phyloP scores from a whole-genome alignment of 2,797 vertebrate genomes.

The Chloroceryle inda region DNA sequence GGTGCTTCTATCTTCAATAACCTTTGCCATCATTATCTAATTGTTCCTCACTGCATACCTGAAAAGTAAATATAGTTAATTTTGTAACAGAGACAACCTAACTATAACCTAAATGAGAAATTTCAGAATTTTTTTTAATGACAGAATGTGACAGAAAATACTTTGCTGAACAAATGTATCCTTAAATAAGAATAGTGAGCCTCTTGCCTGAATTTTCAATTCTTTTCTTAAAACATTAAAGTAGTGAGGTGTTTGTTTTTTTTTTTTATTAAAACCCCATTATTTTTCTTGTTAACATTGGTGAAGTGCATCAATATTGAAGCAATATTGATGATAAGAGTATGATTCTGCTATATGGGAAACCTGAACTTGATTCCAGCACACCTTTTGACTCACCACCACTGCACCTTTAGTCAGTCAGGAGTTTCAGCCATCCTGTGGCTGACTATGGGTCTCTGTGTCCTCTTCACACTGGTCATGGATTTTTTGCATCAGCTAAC shows the following conservation, averaged over 20 bases:
- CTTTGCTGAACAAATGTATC: neutral
- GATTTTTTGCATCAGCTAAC: neutral
- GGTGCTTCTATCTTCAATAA: neutral
- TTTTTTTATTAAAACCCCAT: neutral
- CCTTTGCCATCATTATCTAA: neutral
- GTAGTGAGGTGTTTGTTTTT: neutral
- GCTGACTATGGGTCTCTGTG: neutral
- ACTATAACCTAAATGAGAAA: neutral
- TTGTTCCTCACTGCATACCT: neutral
- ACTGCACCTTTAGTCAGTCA: neutral
- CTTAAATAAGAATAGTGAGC: neutral
- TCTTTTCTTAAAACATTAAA: neutral
- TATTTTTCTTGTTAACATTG: neutral
- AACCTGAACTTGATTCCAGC: neutral
- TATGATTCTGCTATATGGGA: neutral
- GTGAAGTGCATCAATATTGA: neutral
- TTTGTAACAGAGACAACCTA: neutral
- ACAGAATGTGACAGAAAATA: neutral
- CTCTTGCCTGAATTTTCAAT: neutral
- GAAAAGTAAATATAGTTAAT: neutral
- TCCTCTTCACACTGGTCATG: neutral
- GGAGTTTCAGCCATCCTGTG: neutral
- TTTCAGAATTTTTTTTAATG: neutral
- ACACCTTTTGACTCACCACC: neutral
- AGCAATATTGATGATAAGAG: neutral